Base-by-base conservation (phyloP, 2,888 invertebrate genomes). In the Tetragonula carbonaria region DNA sequence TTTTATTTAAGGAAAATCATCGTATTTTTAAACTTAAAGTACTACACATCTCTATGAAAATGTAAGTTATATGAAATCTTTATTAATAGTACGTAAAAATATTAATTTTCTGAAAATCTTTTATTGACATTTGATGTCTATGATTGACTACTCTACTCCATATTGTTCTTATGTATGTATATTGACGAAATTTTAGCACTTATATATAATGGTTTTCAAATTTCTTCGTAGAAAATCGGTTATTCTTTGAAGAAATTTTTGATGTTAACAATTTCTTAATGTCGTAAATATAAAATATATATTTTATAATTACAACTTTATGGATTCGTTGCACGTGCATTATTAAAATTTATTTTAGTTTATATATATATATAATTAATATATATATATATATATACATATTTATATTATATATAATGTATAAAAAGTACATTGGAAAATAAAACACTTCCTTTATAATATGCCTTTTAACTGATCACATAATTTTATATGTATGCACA, bases 11-110 rank as follows among this genome's bases (percentile, higher is more conserved):
- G 14, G 50, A 55, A 72, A 77, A 76, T 74, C 73, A 14, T 55
- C 4, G 13, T 65, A 76, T 80, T 79, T 72, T 13, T 21, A 1
- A 45, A 51, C 59, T 23, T 57, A 38, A 74, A 75, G 2, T 45
- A 70, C 14, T 33, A 55, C 14, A 55, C 21, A 74, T n/a, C 57
- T 55, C 62, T 57, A 38, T 57, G 13, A 80, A 18, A 67, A 88
- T 88, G 88, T 88, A 87, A 88, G 88, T 87, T 21, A 6, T n/a
- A 57, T 55, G 53, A 63, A 76, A 75, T 53, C 70, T 65, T 14
- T 66, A 57, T 51, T 65, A 63, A 21, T 45, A 62, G 50, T 75
- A n/a, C 13, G 2, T 4, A 18, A 57, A 68, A 68, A 73, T 53
- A 53, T 18, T 21, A 65, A 14, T 76, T 86, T 80, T 68, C 45